Evolutionary conservation across 2,113 vertebrate species (phyloP).

Genomic region (Anser brachyrhynchus): DNA sequence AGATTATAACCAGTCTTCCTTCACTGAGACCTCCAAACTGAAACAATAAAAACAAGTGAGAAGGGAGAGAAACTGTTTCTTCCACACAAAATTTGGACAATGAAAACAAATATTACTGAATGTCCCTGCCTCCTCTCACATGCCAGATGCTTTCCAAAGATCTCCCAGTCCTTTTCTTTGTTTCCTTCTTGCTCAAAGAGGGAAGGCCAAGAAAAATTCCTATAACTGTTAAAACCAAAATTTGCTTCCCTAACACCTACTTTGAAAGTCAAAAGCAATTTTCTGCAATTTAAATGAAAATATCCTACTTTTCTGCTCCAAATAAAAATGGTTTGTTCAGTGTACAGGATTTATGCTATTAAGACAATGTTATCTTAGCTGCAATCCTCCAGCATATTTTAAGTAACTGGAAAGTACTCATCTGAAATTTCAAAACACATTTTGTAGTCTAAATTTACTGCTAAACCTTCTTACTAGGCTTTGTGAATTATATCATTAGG

Average conservation of each 20-base stretch:
- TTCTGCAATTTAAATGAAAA: not conserved
- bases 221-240: not conserved
- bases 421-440: not conserved
- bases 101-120: not conserved
- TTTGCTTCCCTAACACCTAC: not conserved
- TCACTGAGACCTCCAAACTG: not conserved
- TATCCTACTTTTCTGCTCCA: not conserved
- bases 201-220: not conserved
- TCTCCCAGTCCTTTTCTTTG: not conserved
- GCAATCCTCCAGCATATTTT: not conserved
- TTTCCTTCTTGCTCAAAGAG: not conserved
- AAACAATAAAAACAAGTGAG: not conserved
- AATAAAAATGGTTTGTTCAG: not conserved
- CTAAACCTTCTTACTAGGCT: not conserved
- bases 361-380: not conserved
- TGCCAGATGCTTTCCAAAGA: not conserved
- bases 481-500: not conserved
- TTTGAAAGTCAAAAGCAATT: not conserved
- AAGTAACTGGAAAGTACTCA: not conserved
- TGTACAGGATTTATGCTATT: not conserved
- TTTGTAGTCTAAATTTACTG: not conserved
- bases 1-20: not conserved
- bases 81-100: not conserved
- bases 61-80: not conserved
- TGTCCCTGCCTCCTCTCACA: not conserved